A percentile compares a stretch with the other conserved stretches of the same genome.
phyloP scores from a whole-genome alignment of 2,797 vertebrate species.

The Phylloscopus collybita region DNA sequence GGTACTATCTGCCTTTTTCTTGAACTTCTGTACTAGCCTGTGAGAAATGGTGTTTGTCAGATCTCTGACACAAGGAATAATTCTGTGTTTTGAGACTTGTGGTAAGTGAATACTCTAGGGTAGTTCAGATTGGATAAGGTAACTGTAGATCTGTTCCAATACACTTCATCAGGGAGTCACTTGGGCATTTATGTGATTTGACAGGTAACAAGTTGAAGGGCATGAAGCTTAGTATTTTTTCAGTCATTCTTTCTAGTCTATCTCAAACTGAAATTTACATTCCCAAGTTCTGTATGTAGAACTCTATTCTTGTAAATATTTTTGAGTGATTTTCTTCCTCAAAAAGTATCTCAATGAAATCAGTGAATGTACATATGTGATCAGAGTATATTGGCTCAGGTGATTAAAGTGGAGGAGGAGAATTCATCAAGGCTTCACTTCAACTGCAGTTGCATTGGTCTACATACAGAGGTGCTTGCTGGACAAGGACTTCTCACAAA shows the following conservation, averaged over 20 bases:
- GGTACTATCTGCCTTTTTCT: not conserved
- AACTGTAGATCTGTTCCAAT: not conserved
- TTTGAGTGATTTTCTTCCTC: not conserved
- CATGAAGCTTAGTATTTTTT: not conserved
- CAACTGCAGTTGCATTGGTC: not conserved
- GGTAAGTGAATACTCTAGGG: not conserved
- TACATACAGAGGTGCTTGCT: not conserved
- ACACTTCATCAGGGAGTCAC: not conserved
- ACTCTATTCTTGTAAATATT: not conserved
- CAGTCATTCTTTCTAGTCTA: not conserved
- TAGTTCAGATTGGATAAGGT: not conserved
- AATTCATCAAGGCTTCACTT: not conserved
- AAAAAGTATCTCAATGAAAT: not conserved
- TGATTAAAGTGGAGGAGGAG: not conserved
- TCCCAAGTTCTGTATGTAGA: not conserved
- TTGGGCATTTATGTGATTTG: not conserved
- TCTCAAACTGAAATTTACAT: not conserved
- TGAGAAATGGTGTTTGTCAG: not conserved
- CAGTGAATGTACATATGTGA: accelerated
- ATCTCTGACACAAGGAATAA: not conserved
- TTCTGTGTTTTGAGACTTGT: not conserved
- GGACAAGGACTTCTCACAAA: not conserved
- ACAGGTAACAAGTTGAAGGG: not conserved
- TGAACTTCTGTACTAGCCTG: not conserved
- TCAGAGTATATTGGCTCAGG: not conserved